Evolutionary conservation across 2,113 vertebrate species (phyloP), one percentile per base, ranked within the genome.

Genomic region (Vulpes vulpes): DNA sequence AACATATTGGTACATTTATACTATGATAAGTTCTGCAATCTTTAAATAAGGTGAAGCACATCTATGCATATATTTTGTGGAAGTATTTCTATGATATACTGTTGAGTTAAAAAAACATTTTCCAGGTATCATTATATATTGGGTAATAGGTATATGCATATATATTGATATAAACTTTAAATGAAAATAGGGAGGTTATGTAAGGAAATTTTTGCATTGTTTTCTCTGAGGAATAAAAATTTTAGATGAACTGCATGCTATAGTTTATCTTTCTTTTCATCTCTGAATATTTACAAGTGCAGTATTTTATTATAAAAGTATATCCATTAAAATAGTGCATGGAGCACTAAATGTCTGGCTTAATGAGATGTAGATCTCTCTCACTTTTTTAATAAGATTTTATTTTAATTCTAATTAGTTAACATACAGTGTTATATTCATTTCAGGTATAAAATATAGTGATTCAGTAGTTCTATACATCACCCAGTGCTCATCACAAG

Each of bases 61-160:
- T 76, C 35, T 67, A 76, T 9, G 67, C 0, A 8, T 38, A 10
- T 74, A 53, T 84, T 79, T 59, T 81, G 20, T 84, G 35, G 30
- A 91, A 78, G 51, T 90, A 57, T 76, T 95, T 76, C 57, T 3
- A 27, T 65, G 43, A 53, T 38, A 32, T 78, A 55, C 49, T n/a
- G 35, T 30, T 23, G 38, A 85, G 51, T 35, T 11, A 22, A n/a
- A 91, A 82, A 85, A 79, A 60, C 57, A 53, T 27, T 11, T 69
- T 67, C 19, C 7, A 69, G 11, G 38, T 91, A 30, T 60, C 35
- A 16, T 38, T 71, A 7, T 51, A 14, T 23, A 38, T 85, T 79
- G 60, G 20, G 20, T 91, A 95, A 57, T 95, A 95, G 51, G 76
- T 64, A 81, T 65, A 49, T 82, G 43, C 5, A 55, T 91, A 35